Evolutionary conservation across 2,113 vertebrate genomes (phyloP).

Genomic region (Chloropsis cyanopogon): DNA sequence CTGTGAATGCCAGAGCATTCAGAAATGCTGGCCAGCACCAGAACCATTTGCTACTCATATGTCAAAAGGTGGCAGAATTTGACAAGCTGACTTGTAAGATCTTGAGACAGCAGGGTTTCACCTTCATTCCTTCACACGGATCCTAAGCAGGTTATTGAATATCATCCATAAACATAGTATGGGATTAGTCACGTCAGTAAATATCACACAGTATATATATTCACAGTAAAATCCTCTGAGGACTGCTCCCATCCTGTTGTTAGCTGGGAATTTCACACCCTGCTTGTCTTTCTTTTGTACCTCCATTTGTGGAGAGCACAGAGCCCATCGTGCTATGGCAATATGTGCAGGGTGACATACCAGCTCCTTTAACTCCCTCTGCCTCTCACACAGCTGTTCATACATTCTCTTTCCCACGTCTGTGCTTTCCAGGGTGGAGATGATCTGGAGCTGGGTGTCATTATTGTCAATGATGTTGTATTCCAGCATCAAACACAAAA

Average conservation of each 20-base stretch:
- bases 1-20: neutral
- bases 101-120: slow-evolving; percentile 19
- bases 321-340: neutral
- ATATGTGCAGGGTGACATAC: slow-evolving; percentile 75
- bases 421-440: slow-evolving; percentile 98
- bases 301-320: slow-evolving; percentile 57
- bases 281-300: slow-evolving; percentile 45
- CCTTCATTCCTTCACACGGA: neutral
- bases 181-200: slow-evolving; percentile 27
- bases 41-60: slow-evolving; percentile 27
- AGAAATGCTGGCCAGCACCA: slow-evolving; percentile 7
- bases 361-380: slow-evolving; percentile 97
- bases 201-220: neutral
- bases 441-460: slow-evolving; percentile 98
- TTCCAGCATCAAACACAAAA: slow-evolving; percentile 97
- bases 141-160: slow-evolving; percentile 26
- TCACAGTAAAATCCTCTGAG: neutral
- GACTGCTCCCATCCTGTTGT: slow-evolving; percentile 37
- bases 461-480: slow-evolving; percentile 99
- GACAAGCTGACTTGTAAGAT: slow-evolving; percentile 47
- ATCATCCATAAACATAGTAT: slow-evolving; percentile 14
- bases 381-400: slow-evolving; percentile 96
- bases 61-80: slow-evolving; percentile 64
- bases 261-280: slow-evolving; percentile 38
- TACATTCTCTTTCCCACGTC: slow-evolving; percentile 95